Evolutionary conservation across 2,113 vertebrate species (phyloP).

Genomic region (Oxygymnocypris stewartii): DNA sequence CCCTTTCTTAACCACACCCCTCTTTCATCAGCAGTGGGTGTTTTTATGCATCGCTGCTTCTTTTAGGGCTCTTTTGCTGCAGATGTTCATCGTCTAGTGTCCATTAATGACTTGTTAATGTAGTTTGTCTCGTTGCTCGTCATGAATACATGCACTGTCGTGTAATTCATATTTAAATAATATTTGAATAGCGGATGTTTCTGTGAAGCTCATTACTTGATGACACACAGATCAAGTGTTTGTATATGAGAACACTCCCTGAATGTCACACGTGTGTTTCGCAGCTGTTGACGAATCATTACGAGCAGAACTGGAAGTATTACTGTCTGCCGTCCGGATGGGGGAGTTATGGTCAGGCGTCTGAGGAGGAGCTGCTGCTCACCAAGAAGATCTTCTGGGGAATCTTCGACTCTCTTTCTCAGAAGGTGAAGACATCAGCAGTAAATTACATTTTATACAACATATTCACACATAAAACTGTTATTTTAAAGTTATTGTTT

Average conservation of each 20-base stretch:
- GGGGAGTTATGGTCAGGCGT: slow-evolving; percentile 90
- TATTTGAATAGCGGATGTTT: not conserved
- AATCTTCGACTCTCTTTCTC: slow-evolving; percentile 94
- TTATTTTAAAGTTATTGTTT: too few relatives aligned
- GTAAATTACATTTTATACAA: too few relatives aligned
- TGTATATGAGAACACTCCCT: not conserved
- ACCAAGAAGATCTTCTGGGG: slow-evolving; percentile 99
- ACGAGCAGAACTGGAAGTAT: slow-evolving; percentile 98
- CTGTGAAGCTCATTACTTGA: not conserved
- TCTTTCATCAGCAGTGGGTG: not conserved
- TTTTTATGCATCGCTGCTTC: not conserved
- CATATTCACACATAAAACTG: too few relatives aligned
- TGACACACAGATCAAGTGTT: too few relatives aligned
- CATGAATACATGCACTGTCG: too few relatives aligned
- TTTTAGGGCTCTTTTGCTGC: not conserved
- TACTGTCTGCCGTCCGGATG: slow-evolving; percentile 96
- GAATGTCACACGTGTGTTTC: slow-evolving; percentile 45
- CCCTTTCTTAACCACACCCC: not conserved
- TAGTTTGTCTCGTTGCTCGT: too few relatives aligned
- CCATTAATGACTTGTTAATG: too few relatives aligned
- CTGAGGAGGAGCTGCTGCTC: slow-evolving; percentile 93
- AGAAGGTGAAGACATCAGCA: slow-evolving; percentile 80
- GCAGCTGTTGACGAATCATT: slow-evolving; percentile 95
- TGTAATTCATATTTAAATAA: too few relatives aligned
- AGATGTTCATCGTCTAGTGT: too few relatives aligned